Percentiles rank a stretch among this genome's conserved stretches.
phyloP scores from a whole-genome alignment of 1,140 invertebrate genomes.

The Reticulitermes speratus region DNA sequence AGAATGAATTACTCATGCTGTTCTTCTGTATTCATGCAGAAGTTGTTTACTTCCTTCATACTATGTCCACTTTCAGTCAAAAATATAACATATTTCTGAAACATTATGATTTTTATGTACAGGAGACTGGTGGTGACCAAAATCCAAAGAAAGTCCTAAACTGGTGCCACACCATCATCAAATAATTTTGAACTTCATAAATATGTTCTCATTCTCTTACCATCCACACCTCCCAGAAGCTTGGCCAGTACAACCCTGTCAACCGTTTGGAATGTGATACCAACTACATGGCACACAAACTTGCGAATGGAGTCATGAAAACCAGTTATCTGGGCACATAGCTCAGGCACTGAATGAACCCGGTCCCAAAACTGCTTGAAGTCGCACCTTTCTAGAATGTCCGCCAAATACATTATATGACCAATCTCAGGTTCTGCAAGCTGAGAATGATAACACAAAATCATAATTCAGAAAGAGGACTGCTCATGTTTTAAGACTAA shows the following conservation, averaged over 20 bases:
- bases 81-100: no score
- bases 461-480: neutral
- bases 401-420: constrained; percentile 84
- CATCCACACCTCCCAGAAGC: constrained; percentile 80
- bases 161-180: no score
- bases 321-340: constrained; percentile 75
- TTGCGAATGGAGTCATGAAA: constrained; percentile 97
- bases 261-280: constrained; percentile 95
- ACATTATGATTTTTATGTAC: no score
- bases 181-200: no score
- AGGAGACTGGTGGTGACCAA: no score
- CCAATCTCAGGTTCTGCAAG: constrained; percentile 78
- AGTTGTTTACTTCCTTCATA: no score
- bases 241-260: constrained; percentile 77
- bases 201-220: constrained; percentile 5
- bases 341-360: constrained; percentile 66
- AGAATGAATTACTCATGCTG: no score
- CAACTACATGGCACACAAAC: constrained; percentile 96
- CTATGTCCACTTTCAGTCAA: no score
- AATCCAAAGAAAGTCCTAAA: no score
- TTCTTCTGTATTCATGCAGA: no score
- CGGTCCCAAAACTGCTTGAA: constrained; percentile 89
- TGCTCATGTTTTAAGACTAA: neutral
- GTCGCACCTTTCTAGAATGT: constrained; percentile 90
- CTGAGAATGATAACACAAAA: constrained; percentile 53